Base-by-base conservation (phyloP, 2,888 invertebrate species). In the Lithodes maja region DNA sequence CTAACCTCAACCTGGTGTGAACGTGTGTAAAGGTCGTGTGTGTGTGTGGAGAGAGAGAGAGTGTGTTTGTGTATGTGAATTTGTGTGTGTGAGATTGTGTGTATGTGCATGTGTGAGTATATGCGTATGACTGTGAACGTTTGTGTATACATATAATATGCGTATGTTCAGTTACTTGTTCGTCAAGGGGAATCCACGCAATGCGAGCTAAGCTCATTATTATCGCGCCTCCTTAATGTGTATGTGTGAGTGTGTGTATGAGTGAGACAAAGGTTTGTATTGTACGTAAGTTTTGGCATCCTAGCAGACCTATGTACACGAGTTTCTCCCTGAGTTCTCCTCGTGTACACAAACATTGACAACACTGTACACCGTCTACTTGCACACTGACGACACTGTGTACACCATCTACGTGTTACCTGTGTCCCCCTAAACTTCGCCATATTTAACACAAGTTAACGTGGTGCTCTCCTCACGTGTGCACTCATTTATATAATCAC, bases 81-180 rank as follows among this genome's bases (percentile, higher is more conserved):
- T 3, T 78, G 52, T 54, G 17, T 80, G 5, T 54, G 2, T 80
- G 55, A 54, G 3, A 54, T n/a, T 80, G 55, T 80, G 3, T 80
- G 55, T 54, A 7, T 80, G 55, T 80, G 55, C 54, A 17, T 80
- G 55, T 80, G 55, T 80, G 17, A 54, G 17, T 80, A 17, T 80
- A 17, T 80, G 17, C 54, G 17, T 80, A 7, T 53, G 15, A n/a
- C 7, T 53, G 55, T 80, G 55, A 17, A 17, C 3, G 1, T 80
- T n/a, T 80, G 55, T 54, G 55, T 54, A 17, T 80, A 1, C 2
- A 55, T 80, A 55, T 80, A 17, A 17, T 54, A 17, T 53, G 15
- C 33, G 55, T 80, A 17, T 80, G n/a, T 78, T 33, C 50, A 52
- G 33, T 33, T 78, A 52, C 50, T 33, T 78, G 78, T 52, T 2